These are phyloP conservation scores for Lerema accius DNA, from an alignment of 1,140 invertebrate species.

Conservation along the genomic window DNA sequence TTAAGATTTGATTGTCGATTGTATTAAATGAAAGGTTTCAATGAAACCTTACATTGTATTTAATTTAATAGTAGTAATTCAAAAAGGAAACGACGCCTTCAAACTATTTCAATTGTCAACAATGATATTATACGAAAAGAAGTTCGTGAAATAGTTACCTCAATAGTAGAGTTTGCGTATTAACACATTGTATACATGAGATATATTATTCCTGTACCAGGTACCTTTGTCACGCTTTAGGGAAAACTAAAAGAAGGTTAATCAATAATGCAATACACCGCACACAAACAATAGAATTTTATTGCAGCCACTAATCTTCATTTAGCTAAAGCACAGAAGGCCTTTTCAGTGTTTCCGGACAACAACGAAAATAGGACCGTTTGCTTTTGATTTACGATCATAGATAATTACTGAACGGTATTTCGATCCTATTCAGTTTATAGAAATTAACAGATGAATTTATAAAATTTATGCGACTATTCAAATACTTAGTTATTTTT, in stretches of 20 bases:
- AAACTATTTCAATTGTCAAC: too few relatives aligned
- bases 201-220: too few relatives aligned
- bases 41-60: too few relatives aligned
- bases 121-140: too few relatives aligned
- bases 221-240: neutral
- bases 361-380: slow-evolving; percentile 49
- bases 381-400: slow-evolving; percentile 53
- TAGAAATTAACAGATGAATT: slow-evolving; percentile 3
- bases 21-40: too few relatives aligned
- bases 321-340: slow-evolving; percentile 49
- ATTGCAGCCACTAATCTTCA: slow-evolving; percentile 71
- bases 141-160: too few relatives aligned
- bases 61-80: too few relatives aligned
- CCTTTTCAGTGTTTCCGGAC: slow-evolving; percentile 48
- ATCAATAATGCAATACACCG: slow-evolving; percentile 11
- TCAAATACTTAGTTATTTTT: too few relatives aligned
- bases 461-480: neutral
- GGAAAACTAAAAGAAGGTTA: neutral
- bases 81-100: too few relatives aligned
- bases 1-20: too few relatives aligned
- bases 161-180: too few relatives aligned
- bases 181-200: too few relatives aligned
- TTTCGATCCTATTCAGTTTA: slow-evolving; percentile 33
- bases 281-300: slow-evolving; percentile 58
- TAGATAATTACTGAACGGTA: slow-evolving; percentile 46